A percentile compares a stretch with the other conserved stretches of the same genome.
Conservation (phyloP, 1,140 invertebrate species). For the Pogonomyrmex barbatus region DNA sequence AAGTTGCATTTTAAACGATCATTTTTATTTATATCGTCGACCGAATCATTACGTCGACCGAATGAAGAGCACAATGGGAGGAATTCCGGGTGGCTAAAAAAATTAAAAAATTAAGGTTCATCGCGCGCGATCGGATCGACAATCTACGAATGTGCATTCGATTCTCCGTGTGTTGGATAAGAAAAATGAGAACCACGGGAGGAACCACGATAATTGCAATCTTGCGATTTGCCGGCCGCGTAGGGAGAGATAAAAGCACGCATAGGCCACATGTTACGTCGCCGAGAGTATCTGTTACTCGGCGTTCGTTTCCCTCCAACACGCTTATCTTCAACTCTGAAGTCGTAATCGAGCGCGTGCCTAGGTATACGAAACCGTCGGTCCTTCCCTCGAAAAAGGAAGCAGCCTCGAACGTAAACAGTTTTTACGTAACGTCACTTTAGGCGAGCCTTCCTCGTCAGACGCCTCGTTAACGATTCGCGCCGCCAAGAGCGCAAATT, state of each 20-base stretch:
- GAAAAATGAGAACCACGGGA: slow-evolving; percentile 39
- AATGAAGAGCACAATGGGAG: neutral
- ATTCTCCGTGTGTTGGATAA: slow-evolving; percentile 6
- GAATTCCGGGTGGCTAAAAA: neutral
- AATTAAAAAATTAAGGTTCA: neutral
- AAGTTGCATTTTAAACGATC: neutral
- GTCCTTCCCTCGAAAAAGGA: neutral
- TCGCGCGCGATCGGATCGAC: neutral
- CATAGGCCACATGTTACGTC: slow-evolving; percentile 46
- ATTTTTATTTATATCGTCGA: neutral
- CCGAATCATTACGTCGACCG: neutral
- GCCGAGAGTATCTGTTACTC: slow-evolving; percentile 6
- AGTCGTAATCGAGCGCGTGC: slow-evolving; percentile 1
- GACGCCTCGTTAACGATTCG: slow-evolving; percentile 13
- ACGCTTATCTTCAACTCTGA: neutral
- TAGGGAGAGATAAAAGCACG: slow-evolving; percentile 30
- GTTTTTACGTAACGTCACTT: neutral
- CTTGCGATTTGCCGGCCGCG: neutral
- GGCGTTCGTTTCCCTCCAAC: neutral
- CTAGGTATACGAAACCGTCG: neutral
- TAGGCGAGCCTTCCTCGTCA: neutral
- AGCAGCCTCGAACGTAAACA: neutral
- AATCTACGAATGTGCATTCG: neutral
- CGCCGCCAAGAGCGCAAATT: slow-evolving; percentile 8
- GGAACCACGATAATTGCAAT: slow-evolving; percentile 38